Evolutionary conservation across 2,113 vertebrate species (phyloP), one percentile per base, ranked within the genome.

Genomic region (Odocoileus hemionus): DNA sequence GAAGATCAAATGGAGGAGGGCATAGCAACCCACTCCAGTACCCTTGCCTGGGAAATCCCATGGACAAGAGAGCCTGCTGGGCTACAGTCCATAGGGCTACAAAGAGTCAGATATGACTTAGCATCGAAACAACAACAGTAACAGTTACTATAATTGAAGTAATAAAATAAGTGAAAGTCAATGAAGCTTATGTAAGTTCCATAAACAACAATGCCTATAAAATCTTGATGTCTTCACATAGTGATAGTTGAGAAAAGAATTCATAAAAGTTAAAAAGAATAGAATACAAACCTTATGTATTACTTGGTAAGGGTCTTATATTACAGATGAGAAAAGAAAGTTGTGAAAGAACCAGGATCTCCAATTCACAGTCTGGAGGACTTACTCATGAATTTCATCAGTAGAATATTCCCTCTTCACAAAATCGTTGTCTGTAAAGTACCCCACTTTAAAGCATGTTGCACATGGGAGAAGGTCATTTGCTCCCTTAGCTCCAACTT

Each of bases 311-410:
- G 33, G 1, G 0, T 64, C 79, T 91, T 28, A 19, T 57, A 45
- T 30, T 80, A 80, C 36, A 86, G 7, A 87, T 87, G 21, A 94
- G 21, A 55, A 91, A 92, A 86, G 1, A 2, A 14, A 36, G 12
- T 95, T 89, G 12, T 58, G 30, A 36, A 54, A 64, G 15, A 89
- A 61, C 3, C 7, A 52, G 11, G 8, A 93, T 21, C 30, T 28
- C 15, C 76, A 25, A 94, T 61, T 86, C 50, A n/a, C 0, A 36
- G 9, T 50, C 21, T 45, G 36, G 14, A 26, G 26, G 6, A 74
- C 4, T 52, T 33, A 5, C 4, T 36, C 4, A 19, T 0, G 4
- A 3, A 57, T 30, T 45, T 47, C 1, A 2, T 14, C n/a, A 23
- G 67, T 74, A 74, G 2, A 85, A 0, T 21, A 2, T 45, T 36